Evolutionary conservation across 2,113 vertebrate genomes (phyloP).

Genomic region (Ptychochromis oligacanthus): DNA sequence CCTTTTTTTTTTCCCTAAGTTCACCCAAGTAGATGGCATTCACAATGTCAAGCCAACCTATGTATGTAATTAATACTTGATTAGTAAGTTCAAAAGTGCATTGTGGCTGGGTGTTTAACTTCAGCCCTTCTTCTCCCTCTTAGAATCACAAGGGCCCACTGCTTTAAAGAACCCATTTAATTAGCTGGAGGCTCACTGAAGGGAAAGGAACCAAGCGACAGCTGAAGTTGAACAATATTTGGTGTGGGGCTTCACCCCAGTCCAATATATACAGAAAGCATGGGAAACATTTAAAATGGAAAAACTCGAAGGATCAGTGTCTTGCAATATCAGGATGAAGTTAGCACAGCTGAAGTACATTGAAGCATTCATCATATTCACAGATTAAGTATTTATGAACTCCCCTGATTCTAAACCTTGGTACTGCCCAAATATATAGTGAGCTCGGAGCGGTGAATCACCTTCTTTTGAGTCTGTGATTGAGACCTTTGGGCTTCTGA

Average conservation of each 20-base stretch:
- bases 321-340: background rate
- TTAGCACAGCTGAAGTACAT: background rate
- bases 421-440: constrained; percentile 75
- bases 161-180: background rate
- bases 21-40: no score
- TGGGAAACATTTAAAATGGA: background rate
- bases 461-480: constrained; percentile 34
- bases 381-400: background rate
- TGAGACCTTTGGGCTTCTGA: constrained; percentile 60
- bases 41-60: no score
- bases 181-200: background rate
- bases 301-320: background rate
- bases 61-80: no score
- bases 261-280: background rate
- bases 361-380: background rate
- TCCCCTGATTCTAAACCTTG: constrained; percentile 46
- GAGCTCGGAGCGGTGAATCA: constrained; percentile 77
- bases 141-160: background rate
- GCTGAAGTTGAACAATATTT: background rate
- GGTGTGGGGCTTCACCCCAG: background rate
- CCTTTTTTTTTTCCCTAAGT: no score
- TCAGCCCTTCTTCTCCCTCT: background rate
- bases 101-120: no score
- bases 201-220: background rate
- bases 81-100: no score